Evolutionary conservation across 2,113 vertebrate genomes (phyloP).

Genomic region (Eudyptes chrysolophus): DNA sequence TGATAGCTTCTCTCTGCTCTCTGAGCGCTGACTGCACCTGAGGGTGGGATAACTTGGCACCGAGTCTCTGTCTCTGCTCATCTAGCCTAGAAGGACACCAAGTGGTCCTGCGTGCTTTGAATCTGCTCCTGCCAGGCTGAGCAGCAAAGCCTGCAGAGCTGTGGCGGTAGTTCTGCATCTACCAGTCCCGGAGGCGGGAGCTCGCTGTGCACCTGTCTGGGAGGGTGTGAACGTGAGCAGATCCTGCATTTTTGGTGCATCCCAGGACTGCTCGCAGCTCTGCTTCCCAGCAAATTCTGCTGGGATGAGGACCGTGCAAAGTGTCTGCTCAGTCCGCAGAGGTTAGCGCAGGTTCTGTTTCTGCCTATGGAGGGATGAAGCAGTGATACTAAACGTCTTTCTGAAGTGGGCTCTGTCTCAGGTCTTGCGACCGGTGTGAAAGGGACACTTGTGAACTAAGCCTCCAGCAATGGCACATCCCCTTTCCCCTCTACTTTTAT

Average conservation of each 20-base stretch:
- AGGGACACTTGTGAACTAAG: neutral
- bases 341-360: neutral
- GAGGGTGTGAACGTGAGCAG: neutral
- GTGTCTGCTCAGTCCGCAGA: neutral
- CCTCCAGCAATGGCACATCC: neutral
- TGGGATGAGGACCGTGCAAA: neutral
- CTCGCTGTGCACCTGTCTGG: neutral
- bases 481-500: neutral
- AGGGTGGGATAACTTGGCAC: neutral
- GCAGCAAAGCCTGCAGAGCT: neutral
- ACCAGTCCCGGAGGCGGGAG: neutral
- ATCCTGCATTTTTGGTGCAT: neutral
- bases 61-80: neutral
- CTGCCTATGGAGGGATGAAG: neutral
- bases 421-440: neutral
- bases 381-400: neutral
- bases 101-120: neutral
- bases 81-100: neutral
- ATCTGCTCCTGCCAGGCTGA: neutral
- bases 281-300: neutral
- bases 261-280: neutral
- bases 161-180: neutral
- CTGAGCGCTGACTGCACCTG: neutral
- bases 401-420: neutral
- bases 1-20: neutral